Percentiles rank a stretch among this genome's conserved stretches.
Evolutionary conservation across 1,140 invertebrate species (phyloP).

Genomic region (Papilio glaucus): DNA sequence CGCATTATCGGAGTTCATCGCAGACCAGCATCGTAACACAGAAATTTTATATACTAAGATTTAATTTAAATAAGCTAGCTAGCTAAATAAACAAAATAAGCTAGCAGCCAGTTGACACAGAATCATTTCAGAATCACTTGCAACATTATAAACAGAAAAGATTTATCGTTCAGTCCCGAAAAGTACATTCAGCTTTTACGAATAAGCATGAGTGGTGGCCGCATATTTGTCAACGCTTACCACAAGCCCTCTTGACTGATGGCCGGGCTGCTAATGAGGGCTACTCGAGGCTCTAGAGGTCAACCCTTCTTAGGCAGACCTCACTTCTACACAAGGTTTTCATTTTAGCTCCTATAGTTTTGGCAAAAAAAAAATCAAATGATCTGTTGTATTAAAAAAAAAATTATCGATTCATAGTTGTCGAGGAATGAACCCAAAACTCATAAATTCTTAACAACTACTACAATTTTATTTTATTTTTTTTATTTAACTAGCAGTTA

Average conservation of each 20-base stretch:
- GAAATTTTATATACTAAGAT: too few relatives aligned
- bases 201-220: conserved; percentile 24
- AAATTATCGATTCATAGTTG: too few relatives aligned
- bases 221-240: conserved; percentile 28
- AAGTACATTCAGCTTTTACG: conserved; percentile 24
- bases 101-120: too few relatives aligned
- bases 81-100: too few relatives aligned
- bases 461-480: too few relatives aligned
- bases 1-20: too few relatives aligned
- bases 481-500: too few relatives aligned
- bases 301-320: conserved; percentile 28
- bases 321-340: conserved; percentile 1
- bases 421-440: too few relatives aligned
- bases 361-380: background rate
- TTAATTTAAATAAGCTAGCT: too few relatives aligned
- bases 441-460: too few relatives aligned
- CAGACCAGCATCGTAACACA: too few relatives aligned
- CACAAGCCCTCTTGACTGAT: conserved; percentile 31
- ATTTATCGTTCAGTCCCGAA: background rate
- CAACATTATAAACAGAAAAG: background rate
- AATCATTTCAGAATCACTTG: background rate
- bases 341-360: background rate
- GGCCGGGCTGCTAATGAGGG: conserved; percentile 28
- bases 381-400: background rate
- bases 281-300: conserved; percentile 11